phyloP scores from a whole-genome alignment of 1,140 invertebrate species.

The Centruroides sculpturatus region DNA sequence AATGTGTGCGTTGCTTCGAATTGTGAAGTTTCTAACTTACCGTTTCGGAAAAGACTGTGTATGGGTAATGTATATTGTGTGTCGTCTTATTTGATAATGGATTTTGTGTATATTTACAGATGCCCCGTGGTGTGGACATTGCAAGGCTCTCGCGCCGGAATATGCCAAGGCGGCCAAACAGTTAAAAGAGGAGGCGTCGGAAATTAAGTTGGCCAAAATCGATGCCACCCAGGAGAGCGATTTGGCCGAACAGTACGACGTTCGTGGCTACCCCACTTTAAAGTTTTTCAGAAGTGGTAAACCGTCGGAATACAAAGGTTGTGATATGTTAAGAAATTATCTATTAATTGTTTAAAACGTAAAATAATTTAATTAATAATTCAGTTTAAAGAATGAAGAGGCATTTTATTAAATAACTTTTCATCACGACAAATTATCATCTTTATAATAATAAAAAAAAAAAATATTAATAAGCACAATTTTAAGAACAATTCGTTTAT shows the following conservation, averaged over 20 bases:
- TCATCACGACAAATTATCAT: no score
- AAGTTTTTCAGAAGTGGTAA: constrained; percentile 25
- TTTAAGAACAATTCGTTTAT: no score
- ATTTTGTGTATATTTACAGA: constrained; percentile 40
- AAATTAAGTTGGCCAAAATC: constrained; percentile 47
- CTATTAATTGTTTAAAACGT: no score
- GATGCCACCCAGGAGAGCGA: constrained; percentile 24
- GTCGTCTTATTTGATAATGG: neutral
- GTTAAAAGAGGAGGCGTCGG: constrained; percentile 55
- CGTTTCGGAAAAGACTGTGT: neutral
- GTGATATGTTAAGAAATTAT: constrained; percentile 22
- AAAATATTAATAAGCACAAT: no score
- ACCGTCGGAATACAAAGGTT: constrained; percentile 53
- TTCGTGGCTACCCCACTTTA: constrained; percentile 27
- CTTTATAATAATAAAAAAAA: no score
- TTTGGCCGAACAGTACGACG: constrained; percentile 21
- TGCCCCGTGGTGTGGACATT: constrained; percentile 98
- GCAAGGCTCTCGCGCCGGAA: constrained; percentile 89
- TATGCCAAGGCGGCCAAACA: constrained; percentile 85
- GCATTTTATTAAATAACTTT: no score
- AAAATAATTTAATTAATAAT: no score
- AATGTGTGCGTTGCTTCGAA: no score
- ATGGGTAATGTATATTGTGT: neutral
- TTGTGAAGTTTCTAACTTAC: neutral
- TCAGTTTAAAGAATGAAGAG: no score